Evolutionary conservation across 2,888 invertebrate genomes (phyloP).

Genomic region (Carterocephalus palaemon): DNA sequence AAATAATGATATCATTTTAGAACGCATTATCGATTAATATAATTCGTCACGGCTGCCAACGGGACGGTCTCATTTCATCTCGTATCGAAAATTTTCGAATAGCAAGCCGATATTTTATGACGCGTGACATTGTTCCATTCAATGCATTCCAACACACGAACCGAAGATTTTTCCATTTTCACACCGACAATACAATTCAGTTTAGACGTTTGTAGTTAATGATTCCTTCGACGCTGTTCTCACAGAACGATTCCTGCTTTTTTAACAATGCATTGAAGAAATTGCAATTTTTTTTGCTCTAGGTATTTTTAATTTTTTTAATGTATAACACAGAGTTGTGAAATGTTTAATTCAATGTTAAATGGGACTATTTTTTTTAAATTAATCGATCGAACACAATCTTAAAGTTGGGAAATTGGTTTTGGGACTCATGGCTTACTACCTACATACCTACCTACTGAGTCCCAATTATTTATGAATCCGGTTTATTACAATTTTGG

Average conservation of each 20-base stretch:
- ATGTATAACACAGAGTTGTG: too few species aligned
- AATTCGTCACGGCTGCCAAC: slow-evolving; percentile 71
- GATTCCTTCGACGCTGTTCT: slow-evolving; percentile 51
- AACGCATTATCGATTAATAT: slow-evolving; percentile 75
- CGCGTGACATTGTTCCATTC: slow-evolving; percentile 74
- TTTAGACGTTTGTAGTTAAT: slow-evolving; percentile 59
- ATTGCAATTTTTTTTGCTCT: slow-evolving; percentile 3
- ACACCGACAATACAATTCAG: slow-evolving; percentile 63
- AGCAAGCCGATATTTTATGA: slow-evolving; percentile 68
- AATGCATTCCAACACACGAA: slow-evolving; percentile 53
- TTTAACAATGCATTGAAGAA: slow-evolving; percentile 33
- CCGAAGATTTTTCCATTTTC: slow-evolving; percentile 71
- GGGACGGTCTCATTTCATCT: slow-evolving; percentile 56
- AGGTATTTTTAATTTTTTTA: too few species aligned
- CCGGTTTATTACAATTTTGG: too few species aligned
- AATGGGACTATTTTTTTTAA: too few species aligned
- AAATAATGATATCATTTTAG: slow-evolving; percentile 68
- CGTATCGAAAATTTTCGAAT: slow-evolving; percentile 56
- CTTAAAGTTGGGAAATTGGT: too few species aligned
- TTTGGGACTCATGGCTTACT: too few species aligned
- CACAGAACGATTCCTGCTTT: slow-evolving; percentile 45
- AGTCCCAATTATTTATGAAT: too few species aligned
- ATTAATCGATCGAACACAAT: too few species aligned
- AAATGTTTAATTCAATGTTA: too few species aligned
- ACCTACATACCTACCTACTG: too few species aligned